Conservation (phyloP, 2,888 invertebrate genomes). For the Carpatolechia fugitivella region DNA sequence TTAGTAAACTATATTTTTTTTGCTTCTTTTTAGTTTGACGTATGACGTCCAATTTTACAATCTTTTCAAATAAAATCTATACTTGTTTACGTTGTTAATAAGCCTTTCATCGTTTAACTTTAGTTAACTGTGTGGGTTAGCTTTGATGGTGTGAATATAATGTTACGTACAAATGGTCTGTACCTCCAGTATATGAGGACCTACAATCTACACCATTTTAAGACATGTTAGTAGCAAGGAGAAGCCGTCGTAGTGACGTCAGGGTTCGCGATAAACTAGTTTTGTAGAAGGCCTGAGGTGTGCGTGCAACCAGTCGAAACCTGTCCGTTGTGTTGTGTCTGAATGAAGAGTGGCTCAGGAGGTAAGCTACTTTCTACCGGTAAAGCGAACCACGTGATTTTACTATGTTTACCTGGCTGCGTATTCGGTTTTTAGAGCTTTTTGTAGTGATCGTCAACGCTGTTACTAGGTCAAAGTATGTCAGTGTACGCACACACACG, state of each 20-base stretch:
- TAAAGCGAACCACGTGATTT: slow-evolving; percentile 49
- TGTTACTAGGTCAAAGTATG: slow-evolving; percentile 1
- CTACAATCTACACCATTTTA: not conserved
- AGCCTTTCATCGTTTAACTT: slow-evolving; percentile 31
- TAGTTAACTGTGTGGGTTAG: slow-evolving; percentile 37
- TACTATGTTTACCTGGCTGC: slow-evolving; percentile 41
- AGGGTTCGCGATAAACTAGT: slow-evolving; percentile 17
- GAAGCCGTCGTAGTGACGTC: not conserved
- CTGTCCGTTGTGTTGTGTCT: slow-evolving; percentile 65
- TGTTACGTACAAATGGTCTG: not conserved
- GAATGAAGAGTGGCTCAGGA: slow-evolving; percentile 75
- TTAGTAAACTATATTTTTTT: too few relatives aligned
- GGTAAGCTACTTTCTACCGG: slow-evolving; percentile 76
- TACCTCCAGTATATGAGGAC: not conserved
- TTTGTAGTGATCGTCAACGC: not conserved
- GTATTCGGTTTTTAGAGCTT: slow-evolving; percentile 12
- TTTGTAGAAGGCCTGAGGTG: slow-evolving; percentile 37
- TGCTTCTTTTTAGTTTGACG: too few relatives aligned
- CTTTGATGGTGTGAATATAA: slow-evolving; percentile 9
- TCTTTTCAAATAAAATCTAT: too few relatives aligned
- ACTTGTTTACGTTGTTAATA: not conserved
- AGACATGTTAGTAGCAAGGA: too few relatives aligned
- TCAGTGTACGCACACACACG: too few relatives aligned
- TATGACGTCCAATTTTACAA: too few relatives aligned
- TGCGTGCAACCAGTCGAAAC: slow-evolving; percentile 64